Evolutionary conservation across 2,888 invertebrate species (phyloP).

Genomic region (Idaea dimidiata): DNA sequence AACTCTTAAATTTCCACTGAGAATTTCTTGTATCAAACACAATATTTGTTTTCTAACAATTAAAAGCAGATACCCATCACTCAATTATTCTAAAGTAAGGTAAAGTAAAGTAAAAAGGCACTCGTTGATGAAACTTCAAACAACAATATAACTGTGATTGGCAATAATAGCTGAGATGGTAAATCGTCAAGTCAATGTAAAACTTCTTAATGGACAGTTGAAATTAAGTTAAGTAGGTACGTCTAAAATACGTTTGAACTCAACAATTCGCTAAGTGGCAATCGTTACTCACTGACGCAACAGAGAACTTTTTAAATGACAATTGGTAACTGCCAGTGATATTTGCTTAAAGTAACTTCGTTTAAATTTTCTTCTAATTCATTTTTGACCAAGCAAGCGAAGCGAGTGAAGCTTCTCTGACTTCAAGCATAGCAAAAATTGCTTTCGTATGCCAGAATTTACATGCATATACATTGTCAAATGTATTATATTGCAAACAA

Average conservation of each 20-base stretch:
- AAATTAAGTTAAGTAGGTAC: slow-evolving; percentile 56
- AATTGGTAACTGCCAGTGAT: background rate
- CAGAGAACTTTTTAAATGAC: background rate
- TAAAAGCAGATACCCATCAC: background rate
- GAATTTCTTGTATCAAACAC: background rate
- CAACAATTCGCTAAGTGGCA: slow-evolving; percentile 50
- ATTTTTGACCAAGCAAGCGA: no score
- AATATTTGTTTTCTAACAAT: background rate
- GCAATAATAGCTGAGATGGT: slow-evolving; percentile 35
- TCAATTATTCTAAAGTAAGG: background rate
- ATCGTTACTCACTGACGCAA: slow-evolving; percentile 27
- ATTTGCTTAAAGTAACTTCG: background rate
- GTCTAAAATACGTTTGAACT: slow-evolving; percentile 58
- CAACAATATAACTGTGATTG: slow-evolving; percentile 43
- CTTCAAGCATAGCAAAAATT: no score
- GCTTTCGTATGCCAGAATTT: no score
- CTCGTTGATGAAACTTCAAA: slow-evolving; percentile 25
- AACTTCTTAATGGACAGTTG: slow-evolving; percentile 65
- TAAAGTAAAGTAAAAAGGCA: background rate
- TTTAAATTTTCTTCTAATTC: background rate
- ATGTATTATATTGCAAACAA: no score
- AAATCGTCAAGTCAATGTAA: slow-evolving; percentile 49
- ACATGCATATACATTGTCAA: no score
- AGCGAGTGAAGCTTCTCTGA: no score
- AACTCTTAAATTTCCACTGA: background rate